These are phyloP conservation scores for Anthoptus insignis DNA, from an alignment of 2,888 invertebrate species.

Conservation along the genomic window DNA sequence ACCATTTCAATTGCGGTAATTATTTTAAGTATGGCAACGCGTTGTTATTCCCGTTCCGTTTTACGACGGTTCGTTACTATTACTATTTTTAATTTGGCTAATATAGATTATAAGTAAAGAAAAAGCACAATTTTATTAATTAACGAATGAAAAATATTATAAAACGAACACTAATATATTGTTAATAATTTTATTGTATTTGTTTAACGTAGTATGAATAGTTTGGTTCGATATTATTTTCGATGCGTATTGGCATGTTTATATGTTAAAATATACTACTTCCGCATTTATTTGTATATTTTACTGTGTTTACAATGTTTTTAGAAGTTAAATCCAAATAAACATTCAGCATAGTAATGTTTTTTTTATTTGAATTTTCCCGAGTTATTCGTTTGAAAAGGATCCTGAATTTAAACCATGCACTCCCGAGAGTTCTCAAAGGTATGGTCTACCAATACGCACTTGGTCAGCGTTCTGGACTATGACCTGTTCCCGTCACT, in stretches of 20 bases:
- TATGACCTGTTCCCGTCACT: too few relatives aligned
- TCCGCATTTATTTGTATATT: constrained; percentile 84
- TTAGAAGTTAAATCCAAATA: constrained; percentile 85
- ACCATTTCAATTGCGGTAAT: constrained; percentile 35
- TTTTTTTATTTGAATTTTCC: constrained; percentile 51
- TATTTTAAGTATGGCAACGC: constrained; percentile 60
- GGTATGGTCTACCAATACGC: too few relatives aligned
- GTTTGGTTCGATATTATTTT: constrained; percentile 69
- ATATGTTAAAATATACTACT: constrained; percentile 64
- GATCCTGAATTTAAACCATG: too few relatives aligned
- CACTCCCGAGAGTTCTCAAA: too few relatives aligned
- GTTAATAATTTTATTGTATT: constrained; percentile 83
- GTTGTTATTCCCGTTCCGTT: constrained; percentile 55
- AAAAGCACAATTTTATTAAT: constrained; percentile 83
- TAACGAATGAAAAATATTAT: constrained; percentile 55
- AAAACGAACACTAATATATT: constrained; percentile 82
- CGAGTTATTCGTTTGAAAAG: background rate
- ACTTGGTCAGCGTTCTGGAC: too few relatives aligned
- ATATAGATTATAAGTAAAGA: constrained; percentile 78
- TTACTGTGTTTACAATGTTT: constrained; percentile 83
- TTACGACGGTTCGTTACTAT: constrained; percentile 51
- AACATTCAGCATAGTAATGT: constrained; percentile 83
- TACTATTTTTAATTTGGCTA: constrained; percentile 73
- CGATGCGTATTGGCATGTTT: constrained; percentile 71
- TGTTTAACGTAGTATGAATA: constrained; percentile 70